Evolutionary conservation across 2,113 vertebrate species (phyloP).

Genomic region (Mesoclemmys tuberculata): DNA sequence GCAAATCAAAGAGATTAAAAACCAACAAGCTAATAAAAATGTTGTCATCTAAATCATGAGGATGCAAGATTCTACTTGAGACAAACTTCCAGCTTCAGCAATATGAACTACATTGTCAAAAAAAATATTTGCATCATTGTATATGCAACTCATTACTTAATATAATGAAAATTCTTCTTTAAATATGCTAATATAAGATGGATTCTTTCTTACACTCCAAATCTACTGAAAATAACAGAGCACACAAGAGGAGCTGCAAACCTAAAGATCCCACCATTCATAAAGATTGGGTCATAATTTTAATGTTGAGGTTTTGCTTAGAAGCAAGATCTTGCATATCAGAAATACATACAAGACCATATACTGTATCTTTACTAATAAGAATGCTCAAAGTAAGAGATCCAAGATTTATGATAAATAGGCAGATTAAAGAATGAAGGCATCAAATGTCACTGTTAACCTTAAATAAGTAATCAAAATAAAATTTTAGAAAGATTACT

Average conservation of each 20-base stretch:
- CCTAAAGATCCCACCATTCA: not conserved
- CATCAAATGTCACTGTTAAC: not conserved
- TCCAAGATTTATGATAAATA: not conserved
- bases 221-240: not conserved
- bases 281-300: not conserved
- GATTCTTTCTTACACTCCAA: not conserved
- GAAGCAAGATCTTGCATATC: not conserved
- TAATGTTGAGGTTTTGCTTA: not conserved
- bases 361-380: not conserved
- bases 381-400: not conserved
- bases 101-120: not conserved
- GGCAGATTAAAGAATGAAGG: not conserved
- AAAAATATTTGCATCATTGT: not conserved
- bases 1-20: not conserved
- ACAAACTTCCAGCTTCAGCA: not conserved
- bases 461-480: not conserved
- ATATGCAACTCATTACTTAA: not conserved
- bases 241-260: not conserved
- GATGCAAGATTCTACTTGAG: not conserved
- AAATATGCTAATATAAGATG: accelerated
- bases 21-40: not conserved
- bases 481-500: not conserved
- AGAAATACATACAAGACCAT: not conserved
- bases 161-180: too few species aligned
- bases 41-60: not conserved